Percentiles rank a stretch among this genome's conserved stretches.
Conservation (phyloP, 2,888 invertebrate species). For the Hemaris fuciformis region DNA sequence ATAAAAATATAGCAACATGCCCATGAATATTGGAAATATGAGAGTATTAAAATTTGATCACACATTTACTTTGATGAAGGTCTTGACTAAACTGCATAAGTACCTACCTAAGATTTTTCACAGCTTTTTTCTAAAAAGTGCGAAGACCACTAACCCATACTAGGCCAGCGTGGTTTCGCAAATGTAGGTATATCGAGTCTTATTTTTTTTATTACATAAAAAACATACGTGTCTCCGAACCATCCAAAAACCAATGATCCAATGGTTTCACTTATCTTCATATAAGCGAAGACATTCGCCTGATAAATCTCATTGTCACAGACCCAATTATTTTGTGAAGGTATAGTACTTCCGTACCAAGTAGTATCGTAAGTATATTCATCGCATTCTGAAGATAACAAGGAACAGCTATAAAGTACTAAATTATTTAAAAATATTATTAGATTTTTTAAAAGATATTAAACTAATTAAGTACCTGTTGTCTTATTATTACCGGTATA, state of each 20-base stretch:
- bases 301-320: conserved; percentile 52
- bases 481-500: conserved; percentile 1
- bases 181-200: no score
- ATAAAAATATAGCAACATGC: no score
- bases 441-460: background rate
- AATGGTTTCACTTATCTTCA: conserved; percentile 50
- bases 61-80: no score
- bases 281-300: conserved; percentile 51
- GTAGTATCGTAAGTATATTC: conserved; percentile 49
- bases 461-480: conserved; percentile 7
- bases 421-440: background rate
- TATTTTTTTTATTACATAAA: background rate
- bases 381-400: conserved; percentile 40
- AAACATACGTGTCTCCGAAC: conserved; percentile 60
- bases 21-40: no score
- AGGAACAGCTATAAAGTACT: background rate
- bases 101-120: no score
- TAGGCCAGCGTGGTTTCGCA: no score
- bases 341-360: conserved; percentile 55
- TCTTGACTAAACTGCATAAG: no score
- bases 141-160: no score
- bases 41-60: background rate
- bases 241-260: conserved; percentile 59
- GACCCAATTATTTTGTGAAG: conserved; percentile 59
- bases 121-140: no score